Evolutionary conservation across 2,113 vertebrate genomes (phyloP).

Genomic region (Bambusicola thoracicus): DNA sequence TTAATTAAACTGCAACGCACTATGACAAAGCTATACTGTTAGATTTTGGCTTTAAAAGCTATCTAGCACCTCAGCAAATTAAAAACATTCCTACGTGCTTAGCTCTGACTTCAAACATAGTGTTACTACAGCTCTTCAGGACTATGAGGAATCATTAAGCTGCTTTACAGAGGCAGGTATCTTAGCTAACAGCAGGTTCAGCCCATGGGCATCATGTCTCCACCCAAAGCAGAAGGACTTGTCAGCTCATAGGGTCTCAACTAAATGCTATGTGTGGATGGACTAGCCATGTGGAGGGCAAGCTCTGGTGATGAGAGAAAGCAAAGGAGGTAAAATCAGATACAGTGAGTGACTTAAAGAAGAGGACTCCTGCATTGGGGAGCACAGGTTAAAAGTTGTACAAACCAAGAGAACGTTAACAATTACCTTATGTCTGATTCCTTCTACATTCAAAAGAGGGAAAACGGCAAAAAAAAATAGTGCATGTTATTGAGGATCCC

Average conservation of each 20-base stretch:
- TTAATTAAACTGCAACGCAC: slow-evolving; percentile 27
- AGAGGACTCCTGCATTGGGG: background rate
- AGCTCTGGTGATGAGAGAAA: background rate
- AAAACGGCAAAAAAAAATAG: background rate
- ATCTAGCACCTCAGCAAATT: background rate
- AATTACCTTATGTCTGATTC: background rate
- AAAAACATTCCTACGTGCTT: background rate
- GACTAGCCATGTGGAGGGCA: background rate
- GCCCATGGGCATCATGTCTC: background rate
- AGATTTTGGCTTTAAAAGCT: background rate
- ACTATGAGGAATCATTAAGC: background rate
- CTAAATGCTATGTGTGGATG: background rate
- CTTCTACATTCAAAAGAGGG: background rate
- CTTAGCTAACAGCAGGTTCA: background rate
- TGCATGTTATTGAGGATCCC: background rate
- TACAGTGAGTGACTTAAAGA: background rate
- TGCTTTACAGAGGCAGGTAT: background rate
- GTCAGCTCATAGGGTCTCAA: background rate
- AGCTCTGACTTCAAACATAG: background rate
- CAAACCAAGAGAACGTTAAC: background rate
- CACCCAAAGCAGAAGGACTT: background rate
- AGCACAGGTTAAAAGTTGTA: background rate
- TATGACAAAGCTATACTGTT: background rate
- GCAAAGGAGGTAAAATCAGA: background rate
- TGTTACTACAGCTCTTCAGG: background rate